Base-by-base conservation (phyloP, 2,888 invertebrate genomes). In the Norana najaformis region DNA sequence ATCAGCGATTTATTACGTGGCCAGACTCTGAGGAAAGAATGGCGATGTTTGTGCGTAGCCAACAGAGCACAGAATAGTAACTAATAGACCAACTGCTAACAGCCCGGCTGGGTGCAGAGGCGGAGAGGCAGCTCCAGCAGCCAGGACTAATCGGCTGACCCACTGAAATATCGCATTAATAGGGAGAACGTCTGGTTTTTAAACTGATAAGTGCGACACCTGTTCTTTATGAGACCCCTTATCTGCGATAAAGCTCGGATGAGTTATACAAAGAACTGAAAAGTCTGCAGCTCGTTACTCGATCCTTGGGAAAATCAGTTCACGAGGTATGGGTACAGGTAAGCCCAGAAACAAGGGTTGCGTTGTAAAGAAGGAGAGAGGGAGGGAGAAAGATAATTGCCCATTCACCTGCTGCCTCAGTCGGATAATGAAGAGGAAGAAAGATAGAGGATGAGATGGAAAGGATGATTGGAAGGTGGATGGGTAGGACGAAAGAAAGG, bases 341-440 rank as follows among this genome's bases (percentile, higher is more conserved):
- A n/a, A 69, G 69, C 30, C 69, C 30, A 69, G n/a, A 69, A 69
- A 69, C n/a, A 69, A n/a, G 69, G 30, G 69, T 8, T 69, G 69
- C 30, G 69, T 69, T 8, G n/a, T 6, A 69, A n/a, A n/a, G 69
- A 69, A n/a, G n/a, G n/a, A n/a, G n/a, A n/a, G 47, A n/a, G 69
- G n/a, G n/a, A n/a, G 11, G 30, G 30, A 16, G 30, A n/a, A n/a
- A n/a, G n/a, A 69, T 69, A 69, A 69, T n/a, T 11, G n/a, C 11
- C n/a, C 30, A 69, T 69, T 69, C 69, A 69, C 69, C 69, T 69
- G 88, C 18, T 89, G 69, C n/a, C 20, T 69, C n/a, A 23, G 89
- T 47, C 47, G 89, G 89, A 89, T 35, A 8, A n/a, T n/a, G 89
- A 34, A 36, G 47, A 47, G 34, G 35, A 41, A 30, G 34, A 35